Conservation (phyloP, 2,113 vertebrate genomes). For the Dromaius novaehollandiae region DNA sequence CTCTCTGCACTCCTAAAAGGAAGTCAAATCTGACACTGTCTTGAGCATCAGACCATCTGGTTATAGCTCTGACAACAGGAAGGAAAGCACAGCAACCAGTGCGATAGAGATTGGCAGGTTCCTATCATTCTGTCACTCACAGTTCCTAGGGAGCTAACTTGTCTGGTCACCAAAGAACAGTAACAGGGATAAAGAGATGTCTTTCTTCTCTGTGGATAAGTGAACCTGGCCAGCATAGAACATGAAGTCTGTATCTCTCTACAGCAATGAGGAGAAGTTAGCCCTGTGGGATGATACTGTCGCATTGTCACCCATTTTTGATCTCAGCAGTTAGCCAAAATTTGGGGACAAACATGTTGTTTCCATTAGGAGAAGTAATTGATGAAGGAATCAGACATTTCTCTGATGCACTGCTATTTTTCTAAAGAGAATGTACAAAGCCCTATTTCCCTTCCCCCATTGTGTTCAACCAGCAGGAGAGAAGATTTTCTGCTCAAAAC, state of each 20-base stretch:
- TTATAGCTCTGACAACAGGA: not conserved
- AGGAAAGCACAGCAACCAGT: not conserved
- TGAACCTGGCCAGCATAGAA: not conserved
- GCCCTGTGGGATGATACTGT: not conserved
- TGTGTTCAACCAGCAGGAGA: slow-evolving; percentile 45
- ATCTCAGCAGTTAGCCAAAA: not conserved
- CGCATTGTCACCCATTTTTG: not conserved
- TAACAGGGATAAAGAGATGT: not conserved
- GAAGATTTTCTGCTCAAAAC: slow-evolving; percentile 12
- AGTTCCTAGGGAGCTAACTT: not conserved
- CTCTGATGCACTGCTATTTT: slow-evolving; percentile 51
- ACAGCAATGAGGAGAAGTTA: not conserved
- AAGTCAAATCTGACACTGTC: not conserved
- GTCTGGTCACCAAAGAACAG: not conserved
- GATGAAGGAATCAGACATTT: slow-evolving; percentile 49
- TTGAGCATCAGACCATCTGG: not conserved
- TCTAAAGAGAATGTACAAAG: slow-evolving; percentile 45
- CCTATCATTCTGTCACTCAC: not conserved
- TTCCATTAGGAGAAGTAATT: slow-evolving; percentile 35
- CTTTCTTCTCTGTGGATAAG: not conserved
- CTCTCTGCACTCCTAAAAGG: fast-evolving
- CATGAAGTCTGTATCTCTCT: not conserved
- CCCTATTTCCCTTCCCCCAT: slow-evolving; percentile 58
- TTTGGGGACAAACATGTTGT: not conserved
- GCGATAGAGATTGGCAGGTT: too few relatives aligned